A percentile compares a stretch with the other conserved stretches of the same genome.
Evolutionary conservation across 2,113 vertebrate genomes (phyloP).

Genomic region (Leuciscus idus): DNA sequence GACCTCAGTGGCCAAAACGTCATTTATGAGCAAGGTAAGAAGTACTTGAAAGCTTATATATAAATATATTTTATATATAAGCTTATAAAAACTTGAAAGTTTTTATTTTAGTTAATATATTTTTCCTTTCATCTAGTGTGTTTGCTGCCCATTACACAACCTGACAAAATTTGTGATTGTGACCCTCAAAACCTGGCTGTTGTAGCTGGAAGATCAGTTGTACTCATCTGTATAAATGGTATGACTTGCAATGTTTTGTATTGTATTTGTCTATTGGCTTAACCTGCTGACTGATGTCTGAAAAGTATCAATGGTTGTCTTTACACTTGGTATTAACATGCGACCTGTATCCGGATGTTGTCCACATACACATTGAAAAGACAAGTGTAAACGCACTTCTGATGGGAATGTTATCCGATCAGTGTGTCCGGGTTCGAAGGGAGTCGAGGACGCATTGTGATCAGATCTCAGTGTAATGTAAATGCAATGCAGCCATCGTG

Average conservation of each 20-base stretch:
- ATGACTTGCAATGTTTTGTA: background rate
- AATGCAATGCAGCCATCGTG: no score
- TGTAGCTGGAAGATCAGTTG: no score
- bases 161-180: slow-evolving; percentile 33
- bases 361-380: no score
- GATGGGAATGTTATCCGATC: no score
- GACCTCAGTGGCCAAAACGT: slow-evolving; percentile 23
- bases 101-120: background rate
- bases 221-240: slow-evolving; percentile 28
- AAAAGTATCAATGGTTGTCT: background rate
- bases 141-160: background rate
- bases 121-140: slow-evolving; percentile 17
- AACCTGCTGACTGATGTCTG: background rate
- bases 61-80: no score
- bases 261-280: slow-evolving; percentile 1
- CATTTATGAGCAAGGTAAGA: slow-evolving; percentile 22
- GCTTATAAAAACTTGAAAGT: background rate
- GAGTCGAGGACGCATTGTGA: no score
- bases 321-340: no score
- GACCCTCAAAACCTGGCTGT: background rate
- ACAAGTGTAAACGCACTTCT: no score
- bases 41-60: background rate
- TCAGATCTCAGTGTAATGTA: no score
- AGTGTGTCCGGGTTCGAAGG: no score
- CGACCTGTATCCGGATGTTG: no score